Conservation (phyloP, 2,113 vertebrate species). For the Tachysurus vachellii region DNA sequence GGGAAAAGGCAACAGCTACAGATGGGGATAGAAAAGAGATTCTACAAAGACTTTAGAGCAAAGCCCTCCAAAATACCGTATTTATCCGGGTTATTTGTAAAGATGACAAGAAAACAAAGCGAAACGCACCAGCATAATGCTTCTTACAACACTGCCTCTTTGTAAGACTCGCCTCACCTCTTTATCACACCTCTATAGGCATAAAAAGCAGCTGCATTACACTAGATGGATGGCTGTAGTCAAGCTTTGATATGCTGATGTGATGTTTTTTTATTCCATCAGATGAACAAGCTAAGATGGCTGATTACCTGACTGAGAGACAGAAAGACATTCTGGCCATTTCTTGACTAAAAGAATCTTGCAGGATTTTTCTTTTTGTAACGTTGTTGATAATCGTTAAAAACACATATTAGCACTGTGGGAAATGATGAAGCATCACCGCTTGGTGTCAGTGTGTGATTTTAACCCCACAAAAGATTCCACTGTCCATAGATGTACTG, state of each 20-base stretch:
- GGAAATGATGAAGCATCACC: neutral
- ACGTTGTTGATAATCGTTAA: neutral
- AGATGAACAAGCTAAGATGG: neutral
- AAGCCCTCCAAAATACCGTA: constrained; percentile 62
- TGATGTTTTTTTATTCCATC: constrained; percentile 22
- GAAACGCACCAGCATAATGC: constrained; percentile 46
- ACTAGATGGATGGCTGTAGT: constrained; percentile 17
- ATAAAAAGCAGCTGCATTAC: constrained; percentile 19
- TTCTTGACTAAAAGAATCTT: constrained; percentile 1
- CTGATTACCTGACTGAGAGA: neutral
- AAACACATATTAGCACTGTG: neutral
- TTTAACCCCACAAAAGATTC: constrained; percentile 2
- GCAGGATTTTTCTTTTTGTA: neutral
- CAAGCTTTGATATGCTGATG: constrained; percentile 45
- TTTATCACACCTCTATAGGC: constrained; percentile 2
- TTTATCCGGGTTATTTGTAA: constrained; percentile 65
- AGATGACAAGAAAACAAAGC: constrained; percentile 61
- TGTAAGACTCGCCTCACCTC: constrained; percentile 3
- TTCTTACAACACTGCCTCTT: constrained; percentile 36
- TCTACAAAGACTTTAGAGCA: constrained; percentile 69
- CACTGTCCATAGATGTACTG: neutral
- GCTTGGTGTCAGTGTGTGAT: neutral
- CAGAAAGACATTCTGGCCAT: neutral
- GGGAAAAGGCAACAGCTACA: constrained; percentile 64
- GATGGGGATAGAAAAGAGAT: constrained; percentile 58